Evolutionary conservation across 2,888 invertebrate genomes (phyloP).

Genomic region (Blomia tropicalis): DNA sequence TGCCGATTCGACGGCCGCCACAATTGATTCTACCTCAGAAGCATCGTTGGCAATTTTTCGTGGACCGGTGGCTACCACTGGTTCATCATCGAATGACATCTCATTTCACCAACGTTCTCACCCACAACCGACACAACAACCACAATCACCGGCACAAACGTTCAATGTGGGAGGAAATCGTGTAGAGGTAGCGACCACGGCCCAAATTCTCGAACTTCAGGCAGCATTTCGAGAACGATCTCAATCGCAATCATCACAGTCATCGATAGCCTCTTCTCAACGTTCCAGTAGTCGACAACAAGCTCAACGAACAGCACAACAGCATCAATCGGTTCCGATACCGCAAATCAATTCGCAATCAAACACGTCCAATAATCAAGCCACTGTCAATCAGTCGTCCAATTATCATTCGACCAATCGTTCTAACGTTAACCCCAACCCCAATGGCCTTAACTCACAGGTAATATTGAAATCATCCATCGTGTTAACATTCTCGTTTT

Average conservation of each 20-base stretch:
- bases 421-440: no score
- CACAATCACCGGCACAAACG: not conserved
- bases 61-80: conserved; percentile 3
- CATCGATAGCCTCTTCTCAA: not conserved
- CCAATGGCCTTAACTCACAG: not conserved
- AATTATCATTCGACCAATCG: not conserved
- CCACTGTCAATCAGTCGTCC: no score
- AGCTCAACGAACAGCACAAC: not conserved
- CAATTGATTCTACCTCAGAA: conserved; percentile 17
- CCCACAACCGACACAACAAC: no score
- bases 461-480: not conserved
- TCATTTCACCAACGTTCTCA: not conserved
- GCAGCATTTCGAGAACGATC: conserved; percentile 11
- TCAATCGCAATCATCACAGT: conserved; percentile 8
- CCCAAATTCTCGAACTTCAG: not conserved
- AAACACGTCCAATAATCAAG: no score
- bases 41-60: conserved; percentile 11
- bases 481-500: no score
- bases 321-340: not conserved
- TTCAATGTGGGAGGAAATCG: no score
- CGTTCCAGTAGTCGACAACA: not conserved
- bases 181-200: not conserved
- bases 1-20: conserved; percentile 6
- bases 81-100: not conserved
- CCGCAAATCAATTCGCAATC: not conserved